Evolutionary conservation across 2,888 invertebrate species (phyloP), one percentile per base, ranked within the genome.

Genomic region (Euclidia mi): DNA sequence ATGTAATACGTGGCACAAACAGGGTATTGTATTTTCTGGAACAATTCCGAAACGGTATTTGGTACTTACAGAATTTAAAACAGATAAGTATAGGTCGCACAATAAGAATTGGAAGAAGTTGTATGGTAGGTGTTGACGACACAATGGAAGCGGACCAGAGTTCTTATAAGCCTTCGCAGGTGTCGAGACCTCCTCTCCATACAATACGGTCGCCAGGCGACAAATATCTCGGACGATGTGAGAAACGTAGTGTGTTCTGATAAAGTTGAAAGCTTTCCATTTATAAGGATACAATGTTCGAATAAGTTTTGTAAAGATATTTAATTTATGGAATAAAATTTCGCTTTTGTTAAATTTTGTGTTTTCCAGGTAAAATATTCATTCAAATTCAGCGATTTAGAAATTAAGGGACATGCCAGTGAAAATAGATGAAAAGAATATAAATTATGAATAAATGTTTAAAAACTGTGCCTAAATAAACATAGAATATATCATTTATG

Each of bases 111-210:
- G 59, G 71, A 71, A 69, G 71, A 85, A 85, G 79, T 87, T 85
- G 74, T 73, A 66, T 71, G 57, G 68, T 59, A 74, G 56, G 74
- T 81, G 76, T 84, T 45, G 81, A 72, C 55, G 70, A 73, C 78
- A 89, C 87, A 90, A 88, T 88, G 55, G 76, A 65, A 69, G 64
- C 64, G 72, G 75, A 79, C 81, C 75, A 73, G 52, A 51, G 62
- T 76, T 64, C 76, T 78, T 81, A 82, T 92, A 90, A 92, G 87
- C 89, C 72, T 77, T 78, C 75, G 71, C 90, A 90, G 91, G 87
- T 90, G 84, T 79, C 68, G 81, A 76, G 12, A 44, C 47, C 55
- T 72, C 56, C 79, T 84, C 87, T 82, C 78, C 78, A 82, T 78
- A 87, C 83, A 84, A 83, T 81, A 70, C 65, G 56, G 71, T 71